Conservation (phyloP, 1,140 invertebrate species). For the Caenorhabditis elegans region WBcel235 BX284605.5:3635001-3635500, state of each 20-base stretch:
- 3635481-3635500: background rate
- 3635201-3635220: conserved; percentile 35
- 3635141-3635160: conserved; percentile 35
- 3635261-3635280: background rate
- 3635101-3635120: conserved; percentile 2
- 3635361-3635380: no score
- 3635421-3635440: no score
- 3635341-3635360: no score
- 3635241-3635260: conserved; percentile 14
- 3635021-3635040: background rate
- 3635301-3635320: background rate
- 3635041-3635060: background rate
- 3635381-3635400: no score
- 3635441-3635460: no score
- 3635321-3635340: conserved; percentile 8
- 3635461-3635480: no score
- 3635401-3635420: no score
- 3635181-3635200: background rate
- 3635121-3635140: conserved; percentile 26
- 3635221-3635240: conserved; percentile 30
- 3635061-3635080: background rate
- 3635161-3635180: background rate
- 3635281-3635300: background rate
- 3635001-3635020: background rate
- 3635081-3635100: conserved; percentile 1